These are phyloP conservation scores for Lophochroa leadbeateri DNA, from an alignment of 2,113 vertebrate genomes.

Conservation along the genomic window DNA sequence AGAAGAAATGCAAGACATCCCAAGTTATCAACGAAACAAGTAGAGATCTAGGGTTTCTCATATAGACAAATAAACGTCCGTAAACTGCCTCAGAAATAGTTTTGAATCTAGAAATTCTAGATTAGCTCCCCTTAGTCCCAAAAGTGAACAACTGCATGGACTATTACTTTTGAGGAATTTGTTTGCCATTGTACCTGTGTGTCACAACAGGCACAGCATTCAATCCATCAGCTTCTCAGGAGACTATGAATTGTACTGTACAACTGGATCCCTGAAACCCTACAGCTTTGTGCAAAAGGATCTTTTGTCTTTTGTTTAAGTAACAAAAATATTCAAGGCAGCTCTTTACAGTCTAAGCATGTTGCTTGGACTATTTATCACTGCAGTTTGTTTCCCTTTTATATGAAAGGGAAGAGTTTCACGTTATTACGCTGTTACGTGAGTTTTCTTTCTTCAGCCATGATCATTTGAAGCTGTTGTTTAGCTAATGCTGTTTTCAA, in stretches of 20 bases:
- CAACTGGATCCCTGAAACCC: neutral
- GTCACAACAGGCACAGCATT: neutral
- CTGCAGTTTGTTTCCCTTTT: neutral
- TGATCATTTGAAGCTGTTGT: neutral
- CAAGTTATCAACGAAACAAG: neutral
- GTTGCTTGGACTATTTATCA: constrained; percentile 2
- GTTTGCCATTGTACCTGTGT: neutral
- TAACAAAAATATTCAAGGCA: constrained; percentile 24
- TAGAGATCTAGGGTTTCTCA: neutral
- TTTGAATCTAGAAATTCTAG: neutral
- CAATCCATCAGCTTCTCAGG: neutral
- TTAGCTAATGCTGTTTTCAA: neutral
- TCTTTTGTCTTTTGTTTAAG: neutral
- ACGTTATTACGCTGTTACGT: neutral
- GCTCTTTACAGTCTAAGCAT: neutral
- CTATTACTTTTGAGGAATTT: neutral
- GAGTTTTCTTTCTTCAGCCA: neutral
- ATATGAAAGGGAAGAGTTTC: neutral
- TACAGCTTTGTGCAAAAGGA: neutral
- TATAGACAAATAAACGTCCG: neutral
- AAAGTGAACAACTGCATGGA: neutral
- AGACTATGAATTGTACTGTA: constrained; percentile 7
- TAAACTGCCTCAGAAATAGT: neutral
- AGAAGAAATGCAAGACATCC: neutral
- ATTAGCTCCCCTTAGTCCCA: neutral